phyloP scores from a whole-genome alignment of 1,140 invertebrate genomes.

The Daktulosphaira vitifoliae region DNA sequence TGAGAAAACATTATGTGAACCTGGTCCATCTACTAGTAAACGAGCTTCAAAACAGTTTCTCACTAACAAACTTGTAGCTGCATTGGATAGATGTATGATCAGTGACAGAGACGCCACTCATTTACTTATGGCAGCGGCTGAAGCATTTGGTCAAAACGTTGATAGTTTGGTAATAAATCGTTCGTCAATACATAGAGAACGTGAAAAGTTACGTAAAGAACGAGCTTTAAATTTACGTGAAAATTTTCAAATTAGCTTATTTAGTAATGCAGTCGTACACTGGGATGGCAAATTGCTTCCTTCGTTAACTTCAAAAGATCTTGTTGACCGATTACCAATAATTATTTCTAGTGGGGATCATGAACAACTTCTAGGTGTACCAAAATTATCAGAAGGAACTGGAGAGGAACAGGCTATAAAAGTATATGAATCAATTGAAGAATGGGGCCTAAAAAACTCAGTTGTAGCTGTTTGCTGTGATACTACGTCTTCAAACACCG shows the following conservation, averaged over 20 bases:
- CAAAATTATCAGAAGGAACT: slow-evolving; percentile 1
- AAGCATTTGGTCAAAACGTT: slow-evolving; percentile 34
- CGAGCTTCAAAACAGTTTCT: slow-evolving; percentile 27
- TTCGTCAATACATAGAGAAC: slow-evolving; percentile 34
- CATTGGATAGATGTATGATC: slow-evolving; percentile 37
- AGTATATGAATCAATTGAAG: slow-evolving; percentile 14
- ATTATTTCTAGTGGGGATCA: slow-evolving; percentile 14
- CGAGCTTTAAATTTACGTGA: background rate
- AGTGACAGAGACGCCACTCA: slow-evolving; percentile 36
- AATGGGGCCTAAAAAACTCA: slow-evolving; percentile 8
- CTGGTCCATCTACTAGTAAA: slow-evolving; percentile 32
- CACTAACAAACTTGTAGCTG: slow-evolving; percentile 35
- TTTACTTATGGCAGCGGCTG: slow-evolving; percentile 34
- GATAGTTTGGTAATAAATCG: slow-evolving; percentile 35
- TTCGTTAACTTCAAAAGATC: slow-evolving; percentile 21
- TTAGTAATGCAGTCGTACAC: slow-evolving; percentile 29
- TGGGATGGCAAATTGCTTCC: slow-evolving; percentile 38
- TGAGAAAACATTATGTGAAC: background rate
- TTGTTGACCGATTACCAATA: slow-evolving; percentile 15
- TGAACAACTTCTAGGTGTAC: too few species aligned
- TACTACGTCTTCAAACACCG: slow-evolving; percentile 42
- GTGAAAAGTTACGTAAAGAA: slow-evolving; percentile 34
- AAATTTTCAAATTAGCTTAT: background rate
- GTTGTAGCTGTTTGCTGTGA: slow-evolving; percentile 40
- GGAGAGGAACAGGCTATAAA: slow-evolving; percentile 11